Percentiles rank a stretch among this genome's conserved stretches.
These are phyloP conservation scores for Pseudochirops cupreus DNA, from an alignment of 2,797 vertebrate genomes.

Conservation along the genomic window DNA sequence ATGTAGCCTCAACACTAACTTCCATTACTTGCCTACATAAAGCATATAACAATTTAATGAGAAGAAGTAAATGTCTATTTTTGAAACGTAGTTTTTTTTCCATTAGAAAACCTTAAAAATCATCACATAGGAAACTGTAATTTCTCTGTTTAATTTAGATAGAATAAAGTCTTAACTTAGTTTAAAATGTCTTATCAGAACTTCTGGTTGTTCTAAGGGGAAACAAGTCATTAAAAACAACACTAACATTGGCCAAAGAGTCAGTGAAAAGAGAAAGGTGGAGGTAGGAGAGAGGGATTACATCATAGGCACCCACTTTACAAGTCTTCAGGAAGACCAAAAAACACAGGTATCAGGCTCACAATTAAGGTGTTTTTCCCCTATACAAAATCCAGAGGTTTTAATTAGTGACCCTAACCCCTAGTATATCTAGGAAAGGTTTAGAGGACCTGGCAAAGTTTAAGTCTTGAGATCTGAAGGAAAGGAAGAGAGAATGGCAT, in stretches of 20 bases:
- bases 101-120: background rate
- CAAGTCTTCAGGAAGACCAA: background rate
- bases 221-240: background rate
- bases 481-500: background rate
- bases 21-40: background rate
- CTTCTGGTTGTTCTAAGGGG: background rate
- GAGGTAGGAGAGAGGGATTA: background rate
- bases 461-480: background rate
- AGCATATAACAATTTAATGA: background rate
- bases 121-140: fast-evolving
- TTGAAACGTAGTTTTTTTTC: background rate
- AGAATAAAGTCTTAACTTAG: background rate
- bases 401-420: background rate
- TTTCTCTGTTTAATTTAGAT: too few relatives aligned
- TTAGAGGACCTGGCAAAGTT: background rate
- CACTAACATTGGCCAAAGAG: fast-evolving
- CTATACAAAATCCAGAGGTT: background rate
- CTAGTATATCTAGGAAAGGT: background rate
- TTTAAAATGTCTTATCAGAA: background rate
- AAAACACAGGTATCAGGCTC: background rate
- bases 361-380: background rate
- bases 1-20: background rate
- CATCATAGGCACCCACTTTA: fast-evolving
- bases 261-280: background rate
- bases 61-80: background rate